These are phyloP conservation scores for Deilephila elpenor DNA, from an alignment of 2,888 invertebrate genomes.

Conservation along the genomic window DNA sequence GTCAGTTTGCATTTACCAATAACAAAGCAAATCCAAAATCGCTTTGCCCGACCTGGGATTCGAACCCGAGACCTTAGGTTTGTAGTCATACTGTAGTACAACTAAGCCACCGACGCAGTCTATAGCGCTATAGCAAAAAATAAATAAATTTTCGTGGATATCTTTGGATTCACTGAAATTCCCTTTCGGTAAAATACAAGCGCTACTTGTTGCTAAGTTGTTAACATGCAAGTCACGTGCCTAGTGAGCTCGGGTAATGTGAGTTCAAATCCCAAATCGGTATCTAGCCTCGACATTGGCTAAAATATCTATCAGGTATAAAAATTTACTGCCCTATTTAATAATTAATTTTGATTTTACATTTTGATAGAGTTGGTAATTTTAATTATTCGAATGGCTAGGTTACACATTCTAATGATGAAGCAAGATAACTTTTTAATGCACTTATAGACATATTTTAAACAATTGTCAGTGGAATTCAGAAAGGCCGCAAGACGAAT, in stretches of 20 bases:
- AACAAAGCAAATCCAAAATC: no score
- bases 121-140: background rate
- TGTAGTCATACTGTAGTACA: no score
- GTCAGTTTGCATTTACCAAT: no score
- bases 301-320: background rate
- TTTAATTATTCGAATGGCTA: background rate
- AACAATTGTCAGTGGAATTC: no score
- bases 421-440: no score
- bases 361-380: background rate
- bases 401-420: no score
- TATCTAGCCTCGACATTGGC: background rate
- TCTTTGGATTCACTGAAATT: background rate
- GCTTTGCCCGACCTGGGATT: no score
- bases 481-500: no score
- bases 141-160: background rate
- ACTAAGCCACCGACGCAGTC: no score
- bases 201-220: slow-evolving; percentile 2
- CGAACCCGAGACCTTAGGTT: no score
- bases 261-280: slow-evolving; percentile 2
- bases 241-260: background rate
- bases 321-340: no score
- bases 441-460: no score
- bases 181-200: background rate
- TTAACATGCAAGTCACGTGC: slow-evolving; percentile 2
- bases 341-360: background rate